These are phyloP conservation scores for Melanitta fusca DNA, from an alignment of 2,797 vertebrate genomes.

Conservation along the genomic window DNA sequence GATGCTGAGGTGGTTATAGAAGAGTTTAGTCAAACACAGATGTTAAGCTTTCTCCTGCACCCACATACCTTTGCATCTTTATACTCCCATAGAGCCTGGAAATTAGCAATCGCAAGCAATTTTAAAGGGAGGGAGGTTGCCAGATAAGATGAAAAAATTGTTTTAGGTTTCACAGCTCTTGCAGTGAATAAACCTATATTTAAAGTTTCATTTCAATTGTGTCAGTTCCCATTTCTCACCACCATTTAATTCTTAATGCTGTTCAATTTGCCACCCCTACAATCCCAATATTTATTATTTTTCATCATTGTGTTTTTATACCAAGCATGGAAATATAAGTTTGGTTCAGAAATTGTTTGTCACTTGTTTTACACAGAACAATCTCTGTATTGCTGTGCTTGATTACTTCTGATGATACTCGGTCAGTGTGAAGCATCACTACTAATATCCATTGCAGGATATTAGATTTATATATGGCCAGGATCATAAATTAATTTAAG, in stretches of 20 bases:
- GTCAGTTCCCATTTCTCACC: slow-evolving; percentile 60
- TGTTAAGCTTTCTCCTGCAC: neutral
- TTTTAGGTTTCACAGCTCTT: neutral
- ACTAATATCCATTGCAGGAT: neutral
- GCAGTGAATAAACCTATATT: slow-evolving; percentile 7
- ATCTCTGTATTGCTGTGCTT: slow-evolving; percentile 3
- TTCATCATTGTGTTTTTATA: neutral
- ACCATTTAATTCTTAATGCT: slow-evolving; percentile 40
- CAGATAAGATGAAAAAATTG: neutral
- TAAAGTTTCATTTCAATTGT: slow-evolving; percentile 53
- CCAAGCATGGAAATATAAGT: slow-evolving; percentile 6
- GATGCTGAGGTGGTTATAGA: neutral
- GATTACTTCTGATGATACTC: neutral
- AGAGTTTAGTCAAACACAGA: neutral
- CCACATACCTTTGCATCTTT: neutral
- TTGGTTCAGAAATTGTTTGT: slow-evolving; percentile 27
- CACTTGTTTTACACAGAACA: neutral
- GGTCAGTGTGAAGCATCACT: neutral
- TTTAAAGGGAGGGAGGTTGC: neutral
- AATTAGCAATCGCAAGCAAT: neutral
- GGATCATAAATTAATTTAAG: neutral
- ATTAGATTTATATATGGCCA: neutral
- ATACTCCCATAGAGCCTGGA: neutral
- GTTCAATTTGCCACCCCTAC: slow-evolving; percentile 40
- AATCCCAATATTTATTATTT: slow-evolving; percentile 2